These are phyloP conservation scores for Champsocephalus esox DNA, from an alignment of 2,797 vertebrate genomes.

Conservation along the genomic window DNA sequence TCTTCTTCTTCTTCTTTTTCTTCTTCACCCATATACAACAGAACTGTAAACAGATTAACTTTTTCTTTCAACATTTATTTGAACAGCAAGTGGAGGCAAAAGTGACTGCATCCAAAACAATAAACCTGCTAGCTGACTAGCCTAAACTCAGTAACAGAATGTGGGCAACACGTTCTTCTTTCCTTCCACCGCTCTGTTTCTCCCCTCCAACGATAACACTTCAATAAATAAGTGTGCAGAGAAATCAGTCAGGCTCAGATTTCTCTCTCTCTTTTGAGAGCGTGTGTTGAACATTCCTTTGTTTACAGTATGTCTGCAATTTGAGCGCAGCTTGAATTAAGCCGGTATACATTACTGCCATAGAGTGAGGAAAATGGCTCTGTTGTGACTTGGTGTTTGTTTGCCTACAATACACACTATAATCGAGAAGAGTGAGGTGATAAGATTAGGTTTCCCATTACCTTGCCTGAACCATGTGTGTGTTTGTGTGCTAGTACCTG, in stretches of 20 bases:
- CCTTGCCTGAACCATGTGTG: constrained; percentile 40
- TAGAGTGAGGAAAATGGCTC: constrained; percentile 16
- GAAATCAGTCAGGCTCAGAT: constrained; percentile 25
- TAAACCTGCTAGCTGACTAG: too few relatives aligned
- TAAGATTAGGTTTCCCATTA: constrained; percentile 54
- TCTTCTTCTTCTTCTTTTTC: not conserved
- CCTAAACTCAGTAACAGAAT: too few relatives aligned
- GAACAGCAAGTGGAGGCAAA: too few relatives aligned
- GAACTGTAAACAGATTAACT: too few relatives aligned
- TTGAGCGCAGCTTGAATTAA: constrained; percentile 39
- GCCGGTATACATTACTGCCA: constrained; percentile 37
- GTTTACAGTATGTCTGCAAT: constrained; percentile 61
- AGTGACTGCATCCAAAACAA: too few relatives aligned
- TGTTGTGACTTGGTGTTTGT: constrained; percentile 26
- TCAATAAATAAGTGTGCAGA: constrained; percentile 50
- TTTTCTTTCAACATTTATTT: too few relatives aligned
- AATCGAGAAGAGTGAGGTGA: constrained; percentile 27
- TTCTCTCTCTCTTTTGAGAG: constrained; percentile 2
- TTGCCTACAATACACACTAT: constrained; percentile 13
- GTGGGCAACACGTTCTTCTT: not conserved
- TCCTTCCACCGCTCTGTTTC: constrained; percentile 21
- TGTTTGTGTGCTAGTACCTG: constrained; percentile 5
- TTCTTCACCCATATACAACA: too few relatives aligned
- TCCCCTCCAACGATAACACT: constrained; percentile 47
- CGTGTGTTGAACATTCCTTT: constrained; percentile 59